A percentile compares a stretch with the other conserved stretches of the same genome.
Conservation (phyloP, 2,113 vertebrate genomes). For the Perognathus longimembris region DNA sequence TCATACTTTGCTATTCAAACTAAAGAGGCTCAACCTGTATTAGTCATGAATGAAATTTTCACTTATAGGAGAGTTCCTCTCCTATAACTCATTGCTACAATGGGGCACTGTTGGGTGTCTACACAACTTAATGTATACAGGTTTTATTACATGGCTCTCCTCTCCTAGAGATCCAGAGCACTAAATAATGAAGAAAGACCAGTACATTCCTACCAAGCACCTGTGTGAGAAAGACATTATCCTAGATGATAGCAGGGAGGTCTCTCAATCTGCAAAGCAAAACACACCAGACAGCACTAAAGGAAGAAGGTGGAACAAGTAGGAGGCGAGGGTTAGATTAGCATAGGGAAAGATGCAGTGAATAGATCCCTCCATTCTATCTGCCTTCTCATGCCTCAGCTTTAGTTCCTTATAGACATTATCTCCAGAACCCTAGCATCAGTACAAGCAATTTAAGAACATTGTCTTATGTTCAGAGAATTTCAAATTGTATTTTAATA, state of each 20-base stretch:
- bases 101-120: too few relatives aligned
- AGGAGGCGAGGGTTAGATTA: accelerated
- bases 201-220: neutral
- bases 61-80: neutral
- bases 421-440: neutral
- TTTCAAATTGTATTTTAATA: neutral
- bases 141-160: neutral
- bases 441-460: neutral
- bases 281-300: neutral
- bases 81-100: neutral
- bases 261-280: neutral
- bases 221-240: neutral
- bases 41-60: neutral
- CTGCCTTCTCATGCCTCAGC: neutral
- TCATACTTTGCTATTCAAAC: neutral
- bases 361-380: neutral
- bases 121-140: neutral
- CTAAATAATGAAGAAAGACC: neutral
- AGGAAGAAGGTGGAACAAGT: neutral
- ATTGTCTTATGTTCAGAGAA: neutral
- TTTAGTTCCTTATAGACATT: neutral
- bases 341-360: accelerated
- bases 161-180: neutral
- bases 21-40: neutral
- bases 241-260: neutral